Evolutionary conservation across 2,888 invertebrate species (phyloP).

Genomic region (Catocala sponsa): DNA sequence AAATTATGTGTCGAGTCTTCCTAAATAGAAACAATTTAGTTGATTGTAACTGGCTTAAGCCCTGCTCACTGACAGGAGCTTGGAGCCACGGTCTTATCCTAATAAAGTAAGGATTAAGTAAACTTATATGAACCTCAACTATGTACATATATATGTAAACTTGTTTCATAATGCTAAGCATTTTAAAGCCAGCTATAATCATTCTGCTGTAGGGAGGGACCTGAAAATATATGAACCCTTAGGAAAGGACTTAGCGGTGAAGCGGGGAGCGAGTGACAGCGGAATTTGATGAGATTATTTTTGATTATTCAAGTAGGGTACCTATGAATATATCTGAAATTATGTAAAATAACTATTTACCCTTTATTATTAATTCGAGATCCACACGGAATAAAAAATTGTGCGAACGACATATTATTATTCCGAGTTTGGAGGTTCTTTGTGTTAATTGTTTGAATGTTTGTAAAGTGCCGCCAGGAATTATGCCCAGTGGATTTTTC

Average conservation of each 20-base stretch:
- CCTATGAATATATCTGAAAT: too few relatives aligned
- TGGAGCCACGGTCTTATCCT: slow-evolving; percentile 14
- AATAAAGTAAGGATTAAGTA: slow-evolving; percentile 26
- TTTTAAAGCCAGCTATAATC: slow-evolving; percentile 52
- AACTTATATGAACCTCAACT: slow-evolving; percentile 16
- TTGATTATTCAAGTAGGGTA: neutral
- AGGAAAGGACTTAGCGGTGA: slow-evolving; percentile 16
- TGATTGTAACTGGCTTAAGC: slow-evolving; percentile 36
- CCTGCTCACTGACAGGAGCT: slow-evolving; percentile 21
- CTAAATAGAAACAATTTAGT: slow-evolving; percentile 23
- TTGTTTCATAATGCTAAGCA: slow-evolving; percentile 40
- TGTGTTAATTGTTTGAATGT: too few relatives aligned
- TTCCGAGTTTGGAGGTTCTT: too few relatives aligned
- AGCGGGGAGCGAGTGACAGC: slow-evolving; percentile 27
- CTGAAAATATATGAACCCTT: slow-evolving; percentile 55
- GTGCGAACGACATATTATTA: too few relatives aligned
- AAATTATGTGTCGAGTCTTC: slow-evolving; percentile 23
- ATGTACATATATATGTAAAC: slow-evolving; percentile 10
- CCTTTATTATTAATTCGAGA: too few relatives aligned
- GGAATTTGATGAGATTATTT: slow-evolving; percentile 4
- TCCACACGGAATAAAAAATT: too few relatives aligned
- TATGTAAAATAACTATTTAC: too few relatives aligned
- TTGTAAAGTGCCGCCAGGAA: too few relatives aligned
- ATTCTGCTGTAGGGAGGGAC: slow-evolving; percentile 48
- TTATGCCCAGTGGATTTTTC: too few relatives aligned